Evolutionary conservation across 2,797 vertebrate species (phyloP).

Genomic region (Falco peregrinus): DNA sequence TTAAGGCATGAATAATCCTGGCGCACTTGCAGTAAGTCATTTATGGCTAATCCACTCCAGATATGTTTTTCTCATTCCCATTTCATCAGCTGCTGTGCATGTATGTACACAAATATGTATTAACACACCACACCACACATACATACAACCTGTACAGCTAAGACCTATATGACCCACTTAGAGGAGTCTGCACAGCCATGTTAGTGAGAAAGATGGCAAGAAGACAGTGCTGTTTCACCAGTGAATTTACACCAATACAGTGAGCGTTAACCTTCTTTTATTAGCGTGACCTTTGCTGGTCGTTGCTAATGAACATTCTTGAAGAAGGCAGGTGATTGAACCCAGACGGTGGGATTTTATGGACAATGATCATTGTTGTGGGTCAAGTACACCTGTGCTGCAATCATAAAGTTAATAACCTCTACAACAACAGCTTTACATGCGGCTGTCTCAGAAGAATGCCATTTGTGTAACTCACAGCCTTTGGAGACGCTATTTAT

Average conservation of each 20-base stretch:
- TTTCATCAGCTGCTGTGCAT: background rate
- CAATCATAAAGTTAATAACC: slow-evolving; percentile 86
- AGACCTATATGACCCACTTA: background rate
- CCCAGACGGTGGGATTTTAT: slow-evolving; percentile 49
- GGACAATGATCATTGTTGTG: slow-evolving; percentile 74
- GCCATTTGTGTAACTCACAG: slow-evolving; percentile 70
- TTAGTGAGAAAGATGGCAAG: slow-evolving; percentile 75
- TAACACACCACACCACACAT: background rate
- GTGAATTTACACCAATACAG: slow-evolving; percentile 79
- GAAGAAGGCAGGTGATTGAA: slow-evolving; percentile 45
- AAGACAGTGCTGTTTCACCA: slow-evolving; percentile 69
- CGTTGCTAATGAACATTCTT: slow-evolving; percentile 80
- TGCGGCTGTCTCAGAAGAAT: slow-evolving; percentile 75
- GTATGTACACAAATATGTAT: background rate
- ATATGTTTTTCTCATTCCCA: background rate
- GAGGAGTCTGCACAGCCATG: background rate
- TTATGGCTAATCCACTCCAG: background rate
- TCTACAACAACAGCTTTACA: slow-evolving; percentile 77
- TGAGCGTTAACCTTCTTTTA: slow-evolving; percentile 83
- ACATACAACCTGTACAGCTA: background rate
- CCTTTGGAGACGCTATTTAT: slow-evolving; percentile 82
- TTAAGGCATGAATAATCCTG: background rate
- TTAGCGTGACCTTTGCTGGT: slow-evolving; percentile 83
- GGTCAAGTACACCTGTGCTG: slow-evolving; percentile 83
- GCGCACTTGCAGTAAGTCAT: background rate